Conservation (phyloP, 1,140 invertebrate genomes). For the Laodelphax striatellus region DNA sequence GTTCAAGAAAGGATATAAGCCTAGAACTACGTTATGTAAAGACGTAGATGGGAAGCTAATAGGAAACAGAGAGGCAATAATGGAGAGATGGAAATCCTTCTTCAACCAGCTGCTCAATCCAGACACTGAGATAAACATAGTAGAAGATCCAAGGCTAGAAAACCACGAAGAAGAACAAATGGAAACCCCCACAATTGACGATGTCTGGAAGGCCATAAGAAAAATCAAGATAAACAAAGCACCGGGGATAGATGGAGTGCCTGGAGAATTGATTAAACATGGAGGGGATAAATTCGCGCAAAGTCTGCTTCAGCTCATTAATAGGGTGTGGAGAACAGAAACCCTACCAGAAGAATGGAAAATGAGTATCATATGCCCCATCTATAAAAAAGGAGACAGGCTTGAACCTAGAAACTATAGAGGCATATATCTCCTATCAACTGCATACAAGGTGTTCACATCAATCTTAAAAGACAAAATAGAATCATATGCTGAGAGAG, state of each 20-base stretch:
- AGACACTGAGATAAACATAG: not conserved
- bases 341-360: slow-evolving; percentile 8
- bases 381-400: slow-evolving; percentile 2
- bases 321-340: slow-evolving; percentile 1
- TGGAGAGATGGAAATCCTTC: slow-evolving; percentile 2
- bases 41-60: no score
- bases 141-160: no score
- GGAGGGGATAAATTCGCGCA: not conserved
- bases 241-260: not conserved
- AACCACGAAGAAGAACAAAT: not conserved
- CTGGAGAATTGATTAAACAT: slow-evolving; percentile 1
- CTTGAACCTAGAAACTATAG: slow-evolving; percentile 3
- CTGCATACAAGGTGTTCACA: slow-evolving; percentile 1
- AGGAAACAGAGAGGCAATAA: no score
- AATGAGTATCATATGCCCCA: not conserved
- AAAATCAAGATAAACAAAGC: not conserved
- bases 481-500: not conserved
- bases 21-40: not conserved
- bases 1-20: slow-evolving; percentile 15
- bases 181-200: not conserved
- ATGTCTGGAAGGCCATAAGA: no score
- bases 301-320: not conserved
- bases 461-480: not conserved
- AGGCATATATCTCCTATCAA: not conserved
- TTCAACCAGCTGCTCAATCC: slow-evolving; percentile 10